Evolutionary conservation across 2,113 vertebrate species (phyloP), one percentile per base, ranked within the genome.

Genomic region (Hiodon tergisus): DNA sequence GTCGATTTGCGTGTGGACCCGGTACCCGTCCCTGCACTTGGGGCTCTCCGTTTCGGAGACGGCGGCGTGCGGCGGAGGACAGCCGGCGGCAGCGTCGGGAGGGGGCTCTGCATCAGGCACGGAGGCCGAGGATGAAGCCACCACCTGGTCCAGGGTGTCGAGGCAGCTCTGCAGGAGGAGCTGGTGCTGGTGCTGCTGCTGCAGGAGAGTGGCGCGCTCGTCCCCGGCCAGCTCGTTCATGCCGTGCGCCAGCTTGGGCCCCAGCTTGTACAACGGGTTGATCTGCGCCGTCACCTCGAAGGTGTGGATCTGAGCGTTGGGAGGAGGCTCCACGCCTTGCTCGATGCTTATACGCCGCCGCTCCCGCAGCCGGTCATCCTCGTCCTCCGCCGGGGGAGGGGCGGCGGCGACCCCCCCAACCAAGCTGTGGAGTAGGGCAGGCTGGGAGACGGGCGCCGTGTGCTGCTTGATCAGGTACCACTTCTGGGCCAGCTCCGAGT

Each of bases 391-490:
- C 48, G 54, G 50, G 10, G 17, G 58, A 46, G 75, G 50, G 60
- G 65, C 16, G 55, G 13, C 4, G 1, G 59, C 52, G 4, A 78
- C n/a, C 0, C 83, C 59, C 67, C 78, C 72, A 13, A 78, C 67
- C 50, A 84, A 46, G 0, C 88, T 67, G 54, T 92, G 90, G 0
- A 90, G 81, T 54, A 86, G 48, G 3, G 89, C 87, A 3, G 85
- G 79, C 80, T 91, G 90, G 0, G 89, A 90, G 48, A 94, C 88
- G 6, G 93, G 92, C 14, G 90, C 93, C 0, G 93, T 94, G 89
- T 93, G 93, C 78, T 93, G 92, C 79, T 94, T 94, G 76, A 94
- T 93, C 58, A 94, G 87, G 86, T 93, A 83, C 93, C 93, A 94
- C 70, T 93, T 94, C 78, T 91, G 92, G 16, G 93, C 92, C 73